Evolutionary conservation across 2,113 vertebrate species (phyloP), one percentile per base, ranked within the genome.

Genomic region (Platysternon megacephalum): DNA sequence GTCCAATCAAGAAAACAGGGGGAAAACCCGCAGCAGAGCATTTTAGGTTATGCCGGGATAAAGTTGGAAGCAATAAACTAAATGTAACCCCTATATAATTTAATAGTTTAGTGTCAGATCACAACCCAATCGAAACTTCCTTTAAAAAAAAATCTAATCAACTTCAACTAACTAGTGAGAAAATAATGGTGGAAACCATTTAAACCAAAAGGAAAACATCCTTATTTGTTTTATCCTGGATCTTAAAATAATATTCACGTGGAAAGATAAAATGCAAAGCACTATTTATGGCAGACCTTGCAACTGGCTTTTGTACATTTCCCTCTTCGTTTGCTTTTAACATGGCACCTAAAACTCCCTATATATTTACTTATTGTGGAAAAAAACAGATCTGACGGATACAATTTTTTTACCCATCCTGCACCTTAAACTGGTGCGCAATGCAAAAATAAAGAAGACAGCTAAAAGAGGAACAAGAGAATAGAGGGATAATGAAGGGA

Each of bases 11-110:
- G 48, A 95, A 84, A 94, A 61, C 0, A 19, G n/a, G 16, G 5
- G 11, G 44, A 80, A 94, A 90, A 89, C 17, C 65, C 65, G 2
- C n/a, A 94, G 52, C 72, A 79, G 78, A 94, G 22, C 85, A 90
- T 88, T 80, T 92, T n/a, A 94, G 96, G 92, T 95, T 96, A 95
- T 44, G 58, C 84, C 56, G 87, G 97, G 94, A 97, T 95, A 96
- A 97, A 95, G 90, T 96, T 96, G 96, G 92, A 97, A 95, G 96
- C 96, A 95, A 95, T 97, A 97, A 97, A 97, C 95, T 91, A 95
- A 96, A 97, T 83, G 94, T 96, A 97, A 97, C 92, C 96, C 96
- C 96, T 96, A 96, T 97, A 97, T 97, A 97, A 97, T 97, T 97
- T 97, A 97, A 96, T 97, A 97, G 97, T 97, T 97, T 92, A 94